Percentiles rank a stretch among this genome's conserved stretches.
Evolutionary conservation across 1,140 invertebrate genomes (phyloP).

Genomic region (Drosophila micromelanica): DNA sequence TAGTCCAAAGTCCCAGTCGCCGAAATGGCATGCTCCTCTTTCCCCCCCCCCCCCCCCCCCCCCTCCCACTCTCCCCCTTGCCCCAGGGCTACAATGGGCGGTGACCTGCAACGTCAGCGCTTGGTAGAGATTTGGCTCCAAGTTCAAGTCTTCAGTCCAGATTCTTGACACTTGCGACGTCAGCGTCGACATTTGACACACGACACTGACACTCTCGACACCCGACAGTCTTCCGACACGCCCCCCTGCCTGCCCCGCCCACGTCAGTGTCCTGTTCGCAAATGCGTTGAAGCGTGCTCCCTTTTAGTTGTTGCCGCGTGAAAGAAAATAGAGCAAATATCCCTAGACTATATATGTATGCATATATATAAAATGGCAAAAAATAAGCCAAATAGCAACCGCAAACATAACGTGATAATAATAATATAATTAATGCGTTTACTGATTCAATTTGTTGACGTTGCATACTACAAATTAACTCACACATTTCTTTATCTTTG

Average conservation of each 20-base stretch:
- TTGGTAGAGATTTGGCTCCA: constrained; percentile 42
- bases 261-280: constrained; percentile 36
- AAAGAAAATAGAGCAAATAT: constrained; percentile 1
- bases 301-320: constrained; percentile 6
- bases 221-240: no score
- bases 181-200: constrained; percentile 75
- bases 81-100: constrained; percentile 46
- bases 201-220: constrained; percentile 51
- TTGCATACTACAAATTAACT: no score
- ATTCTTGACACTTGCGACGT: constrained; percentile 74
- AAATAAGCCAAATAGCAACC: no score
- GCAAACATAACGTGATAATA: no score
- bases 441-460: no score
- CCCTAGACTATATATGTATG: not conserved
- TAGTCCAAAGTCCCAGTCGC: constrained; percentile 22
- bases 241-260: not conserved
- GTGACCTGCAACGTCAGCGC: constrained; percentile 62
- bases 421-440: no score
- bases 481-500: no score
- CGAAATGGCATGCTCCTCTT: constrained; percentile 12
- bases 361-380: no score
- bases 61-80: not conserved
- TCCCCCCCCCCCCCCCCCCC: not conserved
- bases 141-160: constrained; percentile 42
- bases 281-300: constrained; percentile 55